A percentile compares a stretch with the other conserved stretches of the same genome.
phyloP scores from a whole-genome alignment of 2,888 invertebrate species.

The Acheta domesticus region DNA sequence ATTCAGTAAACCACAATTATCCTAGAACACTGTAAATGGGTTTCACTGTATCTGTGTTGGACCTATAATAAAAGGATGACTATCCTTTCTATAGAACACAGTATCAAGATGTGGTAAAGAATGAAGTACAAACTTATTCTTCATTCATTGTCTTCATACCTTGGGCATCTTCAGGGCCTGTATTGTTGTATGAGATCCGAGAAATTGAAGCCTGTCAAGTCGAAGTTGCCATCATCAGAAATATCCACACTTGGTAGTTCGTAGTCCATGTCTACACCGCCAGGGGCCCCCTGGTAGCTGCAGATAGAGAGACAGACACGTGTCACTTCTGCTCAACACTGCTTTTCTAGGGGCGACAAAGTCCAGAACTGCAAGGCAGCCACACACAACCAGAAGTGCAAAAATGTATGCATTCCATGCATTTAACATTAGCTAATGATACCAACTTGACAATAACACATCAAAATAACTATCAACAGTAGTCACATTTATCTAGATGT shows the following conservation, averaged over 20 bases:
- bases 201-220: conserved; percentile 36
- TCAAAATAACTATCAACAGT: not conserved
- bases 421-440: not conserved
- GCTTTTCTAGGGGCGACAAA: not conserved
- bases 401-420: not conserved
- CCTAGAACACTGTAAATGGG: not conserved
- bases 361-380: conserved; percentile 1
- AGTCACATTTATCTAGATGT: too few species aligned
- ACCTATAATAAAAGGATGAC: not conserved
- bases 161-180: conserved; percentile 24
- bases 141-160: conserved; percentile 18
- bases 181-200: conserved; percentile 34
- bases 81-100: not conserved
- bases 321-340: conserved; percentile 22
- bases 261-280: conserved; percentile 39
- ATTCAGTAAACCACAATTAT: too few species aligned
- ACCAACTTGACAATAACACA: not conserved
- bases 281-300: conserved; percentile 33
- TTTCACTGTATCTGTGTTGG: not conserved
- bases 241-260: conserved; percentile 38
- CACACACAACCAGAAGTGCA: not conserved
- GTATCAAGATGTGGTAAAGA: not conserved
- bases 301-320: conserved; percentile 34
- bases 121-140: not conserved
- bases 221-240: conserved; percentile 38